Base-by-base conservation (phyloP, 2,113 vertebrate genomes). In the Syngnathus typhle region DNA sequence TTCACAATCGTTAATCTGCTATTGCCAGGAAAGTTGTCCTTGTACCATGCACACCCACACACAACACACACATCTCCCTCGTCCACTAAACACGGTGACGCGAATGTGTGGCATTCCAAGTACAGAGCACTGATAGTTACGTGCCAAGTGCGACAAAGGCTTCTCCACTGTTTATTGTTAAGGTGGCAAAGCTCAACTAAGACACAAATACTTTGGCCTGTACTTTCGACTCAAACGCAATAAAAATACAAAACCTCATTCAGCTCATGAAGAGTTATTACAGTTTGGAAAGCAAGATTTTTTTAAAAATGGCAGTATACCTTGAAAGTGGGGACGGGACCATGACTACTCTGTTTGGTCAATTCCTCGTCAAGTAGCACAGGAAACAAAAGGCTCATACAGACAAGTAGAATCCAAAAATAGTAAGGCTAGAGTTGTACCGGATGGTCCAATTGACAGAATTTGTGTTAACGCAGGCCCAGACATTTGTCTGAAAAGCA, bases 1-100 rank as follows among this genome's bases (percentile, higher is more conserved):
- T 83, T 83, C 71, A 83, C 75, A 77, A 70, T 63, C 46, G 2
- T 61, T 78, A 82, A 86, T 84, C 77, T 74, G 70, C 52, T 12
- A 19, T 27, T 37, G 67, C 64, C 59, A 75, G 68, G 64, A 43
- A 67, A 67, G 64, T 72, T 79, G 71, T 71, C 58, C 67, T 71
- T 41, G 38, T n/a, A 9, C 8, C 7, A 52, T 52, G 19, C 7
- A 1, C 16, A 9, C 49, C 7, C 47, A 51, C 47, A 51, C 7
- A 51, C 49, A 51, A 51, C 47, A 51, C 7, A 51, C 49, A 51
- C 49, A 51, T 21, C 47, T 49, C 18, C 8, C 18, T 49, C 27
- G 23, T 27, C 23, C 66, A 46, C 36, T 43, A 21, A 61, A 62
- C 39, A 23, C 41, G 15, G 38, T 21, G 39, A 59, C 7, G 36